Percentiles rank a stretch among this genome's conserved stretches.
phyloP scores from a whole-genome alignment of 2,797 vertebrate species.

The Kryptopterus vitreolus region DNA sequence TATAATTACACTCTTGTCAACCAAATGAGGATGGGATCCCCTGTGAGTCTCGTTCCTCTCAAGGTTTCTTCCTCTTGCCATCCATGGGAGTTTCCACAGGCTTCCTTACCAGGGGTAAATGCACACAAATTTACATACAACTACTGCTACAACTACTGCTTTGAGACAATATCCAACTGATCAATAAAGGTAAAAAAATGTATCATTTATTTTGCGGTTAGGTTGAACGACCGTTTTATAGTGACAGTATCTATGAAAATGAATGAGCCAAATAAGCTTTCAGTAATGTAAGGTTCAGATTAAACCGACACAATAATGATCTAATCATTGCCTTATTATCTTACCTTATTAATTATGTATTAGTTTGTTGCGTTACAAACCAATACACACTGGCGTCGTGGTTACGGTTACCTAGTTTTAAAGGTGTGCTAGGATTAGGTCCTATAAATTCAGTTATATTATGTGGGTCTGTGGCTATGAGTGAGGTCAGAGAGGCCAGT shows the following conservation, averaged over 20 bases:
- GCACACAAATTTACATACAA: too few relatives aligned
- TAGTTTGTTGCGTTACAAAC: too few relatives aligned
- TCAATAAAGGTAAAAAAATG: background rate
- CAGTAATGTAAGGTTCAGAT: too few relatives aligned
- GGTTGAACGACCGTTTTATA: background rate
- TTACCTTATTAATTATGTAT: background rate
- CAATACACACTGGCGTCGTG: background rate
- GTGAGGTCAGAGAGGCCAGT: background rate
- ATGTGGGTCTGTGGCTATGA: background rate
- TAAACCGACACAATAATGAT: background rate
- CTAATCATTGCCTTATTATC: background rate
- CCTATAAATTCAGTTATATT: background rate
- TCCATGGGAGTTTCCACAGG: too few relatives aligned
- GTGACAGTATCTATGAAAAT: background rate
- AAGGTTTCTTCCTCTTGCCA: too few relatives aligned
- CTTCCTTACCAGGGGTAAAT: too few relatives aligned
- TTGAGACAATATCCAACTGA: background rate
- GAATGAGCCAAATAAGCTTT: background rate
- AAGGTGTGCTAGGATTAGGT: background rate
- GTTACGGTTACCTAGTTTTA: background rate
- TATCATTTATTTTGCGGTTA: background rate
- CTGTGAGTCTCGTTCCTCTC: too few relatives aligned
- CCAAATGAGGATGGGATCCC: too few relatives aligned
- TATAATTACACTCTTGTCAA: too few relatives aligned
- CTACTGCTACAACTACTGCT: too few relatives aligned